Percentiles rank a stretch among this genome's conserved stretches.
Evolutionary conservation across 2,113 vertebrate genomes (phyloP).

Genomic region (Xyrauchen texanus): DNA sequence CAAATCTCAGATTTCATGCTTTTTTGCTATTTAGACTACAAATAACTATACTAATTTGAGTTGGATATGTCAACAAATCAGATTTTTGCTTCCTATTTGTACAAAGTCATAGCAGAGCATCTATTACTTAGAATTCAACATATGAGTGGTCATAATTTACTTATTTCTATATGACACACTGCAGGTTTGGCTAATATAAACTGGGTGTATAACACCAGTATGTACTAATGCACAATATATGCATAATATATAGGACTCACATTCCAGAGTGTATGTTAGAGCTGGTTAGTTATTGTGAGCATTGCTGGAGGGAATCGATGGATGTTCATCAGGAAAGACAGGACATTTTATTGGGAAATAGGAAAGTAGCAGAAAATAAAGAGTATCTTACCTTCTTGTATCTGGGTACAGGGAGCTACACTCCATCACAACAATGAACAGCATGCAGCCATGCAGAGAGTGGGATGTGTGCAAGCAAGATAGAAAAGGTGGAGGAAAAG

Average conservation of each 20-base stretch:
- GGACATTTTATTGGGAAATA: background rate
- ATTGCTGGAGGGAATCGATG: background rate
- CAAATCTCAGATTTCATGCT: no score
- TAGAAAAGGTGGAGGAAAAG: conserved; percentile 60
- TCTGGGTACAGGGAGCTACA: conserved; percentile 84
- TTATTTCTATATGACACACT: no score
- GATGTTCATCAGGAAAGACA: background rate
- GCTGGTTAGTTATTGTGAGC: background rate
- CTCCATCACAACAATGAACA: conserved; percentile 64
- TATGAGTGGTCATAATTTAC: background rate
- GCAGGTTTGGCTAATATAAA: background rate
- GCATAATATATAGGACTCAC: background rate
- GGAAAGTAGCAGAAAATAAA: background rate
- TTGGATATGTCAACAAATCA: no score
- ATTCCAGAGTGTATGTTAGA: background rate
- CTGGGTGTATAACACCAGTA: no score
- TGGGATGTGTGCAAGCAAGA: conserved; percentile 76
- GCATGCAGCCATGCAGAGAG: conserved; percentile 51
- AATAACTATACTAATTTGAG: no score
- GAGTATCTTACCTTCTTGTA: conserved; percentile 86
- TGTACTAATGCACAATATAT: background rate
- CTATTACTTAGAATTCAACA: background rate
- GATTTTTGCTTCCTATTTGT: no score
- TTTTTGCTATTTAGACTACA: no score
- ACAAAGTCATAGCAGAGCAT: no score